These are phyloP conservation scores for Cataglyphis livida DNA, from an alignment of 2,888 invertebrate genomes.

Conservation along the genomic window DNA sequence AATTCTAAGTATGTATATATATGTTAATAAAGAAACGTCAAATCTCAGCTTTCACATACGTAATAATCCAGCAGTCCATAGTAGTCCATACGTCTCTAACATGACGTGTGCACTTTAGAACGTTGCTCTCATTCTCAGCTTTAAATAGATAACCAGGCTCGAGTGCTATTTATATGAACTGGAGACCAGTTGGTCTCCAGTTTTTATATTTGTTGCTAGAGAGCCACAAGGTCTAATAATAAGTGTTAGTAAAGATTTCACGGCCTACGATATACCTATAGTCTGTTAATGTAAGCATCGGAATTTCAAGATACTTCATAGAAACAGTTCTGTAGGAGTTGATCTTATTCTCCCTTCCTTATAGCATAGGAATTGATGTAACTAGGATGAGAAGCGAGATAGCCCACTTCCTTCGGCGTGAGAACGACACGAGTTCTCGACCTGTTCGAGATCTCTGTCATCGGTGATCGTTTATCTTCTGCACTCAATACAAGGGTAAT, in stretches of 20 bases:
- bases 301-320: neutral
- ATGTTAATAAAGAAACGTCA: neutral
- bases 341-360: neutral
- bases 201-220: neutral
- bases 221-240: neutral
- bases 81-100: neutral
- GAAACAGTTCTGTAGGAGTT: neutral
- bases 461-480: slow-evolving; percentile 78
- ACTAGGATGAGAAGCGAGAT: slow-evolving; percentile 66
- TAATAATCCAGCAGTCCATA: neutral
- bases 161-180: neutral
- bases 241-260: neutral
- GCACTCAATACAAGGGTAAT: slow-evolving; percentile 67
- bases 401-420: neutral
- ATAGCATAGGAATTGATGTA: neutral
- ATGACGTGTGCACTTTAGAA: neutral
- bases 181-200: neutral
- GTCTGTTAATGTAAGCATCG: too few relatives aligned
- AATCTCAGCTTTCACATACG: neutral
- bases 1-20: neutral
- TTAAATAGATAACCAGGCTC: slow-evolving; percentile 2
- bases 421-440: slow-evolving; percentile 62
- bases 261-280: neutral
- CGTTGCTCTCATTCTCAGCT: neutral
- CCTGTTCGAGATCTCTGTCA: slow-evolving; percentile 71